Conservation (phyloP, 2,113 vertebrate genomes). For the Pteruthius melanotis region DNA sequence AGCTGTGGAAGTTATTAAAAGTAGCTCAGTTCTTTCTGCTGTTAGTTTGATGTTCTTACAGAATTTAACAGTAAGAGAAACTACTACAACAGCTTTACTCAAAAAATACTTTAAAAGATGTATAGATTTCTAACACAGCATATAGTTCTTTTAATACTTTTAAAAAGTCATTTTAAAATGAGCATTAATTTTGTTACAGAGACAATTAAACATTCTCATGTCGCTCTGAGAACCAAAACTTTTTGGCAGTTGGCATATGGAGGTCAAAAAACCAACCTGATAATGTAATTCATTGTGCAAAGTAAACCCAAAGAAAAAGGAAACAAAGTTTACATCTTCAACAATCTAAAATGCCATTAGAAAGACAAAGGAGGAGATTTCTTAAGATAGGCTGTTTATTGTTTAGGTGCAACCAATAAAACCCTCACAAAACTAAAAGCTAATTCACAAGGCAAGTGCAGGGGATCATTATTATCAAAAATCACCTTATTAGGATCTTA, state of each 20-base stretch:
- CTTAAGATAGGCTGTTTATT: slow-evolving; percentile 50
- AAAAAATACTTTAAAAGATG: neutral
- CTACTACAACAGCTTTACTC: neutral
- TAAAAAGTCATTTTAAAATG: neutral
- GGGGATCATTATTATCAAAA: neutral
- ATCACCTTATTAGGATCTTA: neutral
- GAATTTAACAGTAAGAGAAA: neutral
- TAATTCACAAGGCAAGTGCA: neutral
- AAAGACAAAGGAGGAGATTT: slow-evolving; percentile 37
- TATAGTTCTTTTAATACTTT: neutral
- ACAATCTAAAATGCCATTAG: neutral
- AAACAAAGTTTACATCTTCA: neutral
- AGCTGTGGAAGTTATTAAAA: slow-evolving; percentile 1
- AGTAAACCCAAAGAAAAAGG: neutral
- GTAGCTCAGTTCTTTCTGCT: neutral
- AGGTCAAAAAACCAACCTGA: neutral
- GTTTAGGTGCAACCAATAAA: slow-evolving; percentile 15
- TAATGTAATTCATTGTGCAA: neutral
- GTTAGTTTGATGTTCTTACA: neutral
- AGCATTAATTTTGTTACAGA: neutral
- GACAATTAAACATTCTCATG: neutral
- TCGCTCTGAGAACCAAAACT: neutral
- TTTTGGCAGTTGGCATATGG: neutral
- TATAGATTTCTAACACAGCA: neutral
- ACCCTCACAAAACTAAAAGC: slow-evolving; percentile 16